phyloP scores from a whole-genome alignment of 2,888 invertebrate genomes.

The Campoplex nolae region DNA sequence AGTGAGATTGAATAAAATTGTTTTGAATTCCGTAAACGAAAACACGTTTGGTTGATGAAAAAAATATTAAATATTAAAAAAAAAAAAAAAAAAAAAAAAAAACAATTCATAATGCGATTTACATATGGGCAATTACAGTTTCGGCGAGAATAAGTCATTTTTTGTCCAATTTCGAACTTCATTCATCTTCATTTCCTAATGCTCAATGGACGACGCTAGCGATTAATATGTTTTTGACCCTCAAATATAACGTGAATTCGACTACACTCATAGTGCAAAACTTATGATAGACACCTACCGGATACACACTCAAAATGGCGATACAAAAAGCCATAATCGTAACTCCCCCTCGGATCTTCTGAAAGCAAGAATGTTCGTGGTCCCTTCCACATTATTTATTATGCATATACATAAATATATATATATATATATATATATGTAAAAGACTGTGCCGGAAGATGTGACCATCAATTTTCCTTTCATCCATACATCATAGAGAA shows the following conservation, averaged over 20 bases:
- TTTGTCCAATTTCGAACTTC: not conserved
- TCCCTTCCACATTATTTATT: conserved; percentile 11
- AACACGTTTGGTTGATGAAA: not conserved
- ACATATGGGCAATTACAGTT: not conserved
- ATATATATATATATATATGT: not conserved
- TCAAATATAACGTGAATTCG: not conserved
- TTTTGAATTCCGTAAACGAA: not conserved
- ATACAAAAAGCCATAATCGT: conserved; percentile 12
- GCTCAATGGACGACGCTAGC: not conserved
- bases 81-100: not conserved
- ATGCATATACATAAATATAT: not conserved
- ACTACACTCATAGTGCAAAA: not conserved
- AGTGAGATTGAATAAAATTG: not conserved
- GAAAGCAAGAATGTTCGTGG: not conserved
- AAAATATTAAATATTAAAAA: too few relatives aligned
- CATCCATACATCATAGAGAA: conserved; percentile 21
- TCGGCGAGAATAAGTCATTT: not conserved
- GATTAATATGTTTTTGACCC: not conserved
- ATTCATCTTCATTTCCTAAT: not conserved
- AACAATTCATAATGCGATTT: not conserved
- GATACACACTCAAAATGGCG: not conserved
- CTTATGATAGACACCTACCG: conserved; percentile 2
- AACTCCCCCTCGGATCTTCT: not conserved
- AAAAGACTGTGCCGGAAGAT: conserved; percentile 6
- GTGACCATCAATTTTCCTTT: conserved; percentile 26